Conservation (phyloP, 2,888 invertebrate genomes). For the Phyllotreta cruciferae region DNA sequence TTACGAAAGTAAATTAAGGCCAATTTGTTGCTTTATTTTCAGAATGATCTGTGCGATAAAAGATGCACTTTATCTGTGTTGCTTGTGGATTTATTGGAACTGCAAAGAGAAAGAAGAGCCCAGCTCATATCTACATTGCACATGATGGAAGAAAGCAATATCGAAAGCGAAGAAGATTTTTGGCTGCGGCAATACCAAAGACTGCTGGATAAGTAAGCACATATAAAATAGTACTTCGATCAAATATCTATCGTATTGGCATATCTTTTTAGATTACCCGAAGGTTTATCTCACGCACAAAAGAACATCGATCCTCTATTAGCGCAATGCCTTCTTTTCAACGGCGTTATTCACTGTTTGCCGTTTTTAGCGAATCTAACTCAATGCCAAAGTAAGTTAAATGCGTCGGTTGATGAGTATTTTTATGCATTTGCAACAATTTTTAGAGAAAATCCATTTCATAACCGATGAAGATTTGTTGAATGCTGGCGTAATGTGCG, state of each 20-base stretch:
- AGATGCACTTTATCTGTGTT: conserved; percentile 71
- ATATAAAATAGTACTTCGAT: not conserved
- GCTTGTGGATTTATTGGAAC: conserved; percentile 72
- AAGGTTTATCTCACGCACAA: conserved; percentile 68
- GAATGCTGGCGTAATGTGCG: conserved; percentile 65
- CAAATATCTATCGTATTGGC: conserved; percentile 1
- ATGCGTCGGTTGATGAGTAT: not conserved
- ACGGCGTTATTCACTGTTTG: conserved; percentile 77
- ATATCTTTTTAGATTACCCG: conserved; percentile 62
- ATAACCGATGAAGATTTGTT: conserved; percentile 66
- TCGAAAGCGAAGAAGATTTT: conserved; percentile 66
- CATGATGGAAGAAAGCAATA: conserved; percentile 72
- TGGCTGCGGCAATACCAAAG: conserved; percentile 86
- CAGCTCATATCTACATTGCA: conserved; percentile 73
- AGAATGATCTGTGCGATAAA: conserved; percentile 74
- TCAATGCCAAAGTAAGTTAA: conserved; percentile 61
- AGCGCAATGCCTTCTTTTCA: conserved; percentile 73
- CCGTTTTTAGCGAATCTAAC: conserved; percentile 73
- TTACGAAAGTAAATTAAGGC: no score
- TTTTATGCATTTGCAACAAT: not conserved
- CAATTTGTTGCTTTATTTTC: no score
- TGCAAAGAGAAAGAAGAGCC: conserved; percentile 70
- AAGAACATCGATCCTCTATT: conserved; percentile 71
- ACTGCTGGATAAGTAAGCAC: conserved; percentile 69
- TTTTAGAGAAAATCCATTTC: conserved; percentile 58